phyloP scores from a whole-genome alignment of 2,113 vertebrate genomes.

The Thomomys bottae region DNA sequence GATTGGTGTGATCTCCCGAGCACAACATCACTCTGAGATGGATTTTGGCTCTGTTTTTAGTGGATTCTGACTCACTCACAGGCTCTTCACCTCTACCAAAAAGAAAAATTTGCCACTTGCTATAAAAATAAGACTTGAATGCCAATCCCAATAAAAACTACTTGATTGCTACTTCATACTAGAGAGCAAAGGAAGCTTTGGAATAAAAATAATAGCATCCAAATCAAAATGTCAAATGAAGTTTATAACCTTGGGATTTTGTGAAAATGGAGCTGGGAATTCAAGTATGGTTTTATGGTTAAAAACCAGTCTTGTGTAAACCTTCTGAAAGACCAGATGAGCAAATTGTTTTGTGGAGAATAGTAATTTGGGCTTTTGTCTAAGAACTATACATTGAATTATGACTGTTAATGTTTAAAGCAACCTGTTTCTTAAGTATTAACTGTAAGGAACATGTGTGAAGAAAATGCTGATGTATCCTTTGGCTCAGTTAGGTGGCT shows the following conservation, averaged over 20 bases:
- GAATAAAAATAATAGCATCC: conserved; percentile 40
- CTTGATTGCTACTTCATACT: neutral
- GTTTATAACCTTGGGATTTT: conserved; percentile 26
- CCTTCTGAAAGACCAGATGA: neutral
- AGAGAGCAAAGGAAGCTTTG: neutral
- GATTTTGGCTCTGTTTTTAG: neutral
- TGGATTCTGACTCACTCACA: neutral
- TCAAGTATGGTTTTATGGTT: conserved; percentile 31
- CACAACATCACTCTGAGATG: neutral
- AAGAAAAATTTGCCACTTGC: neutral
- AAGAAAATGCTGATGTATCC: conserved; percentile 17
- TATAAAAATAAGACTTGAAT: conserved; percentile 16
- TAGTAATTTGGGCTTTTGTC: conserved; percentile 44
- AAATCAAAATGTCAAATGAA: conserved; percentile 28
- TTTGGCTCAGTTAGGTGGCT: conserved; percentile 28
- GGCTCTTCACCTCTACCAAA: neutral
- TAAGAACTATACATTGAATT: conserved; percentile 53
- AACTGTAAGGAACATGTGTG: neutral
- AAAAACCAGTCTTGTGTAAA: conserved; percentile 25
- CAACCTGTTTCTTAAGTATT: conserved; percentile 15
- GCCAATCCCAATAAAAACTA: neutral
- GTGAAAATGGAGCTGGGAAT: conserved; percentile 48
- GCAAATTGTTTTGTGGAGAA: neutral
- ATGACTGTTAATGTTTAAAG: conserved; percentile 50
- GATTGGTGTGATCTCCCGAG: neutral